Conservation (phyloP, 53 echinoderm and acorn worm genomes). For the Echinometra lucunter region DNA sequence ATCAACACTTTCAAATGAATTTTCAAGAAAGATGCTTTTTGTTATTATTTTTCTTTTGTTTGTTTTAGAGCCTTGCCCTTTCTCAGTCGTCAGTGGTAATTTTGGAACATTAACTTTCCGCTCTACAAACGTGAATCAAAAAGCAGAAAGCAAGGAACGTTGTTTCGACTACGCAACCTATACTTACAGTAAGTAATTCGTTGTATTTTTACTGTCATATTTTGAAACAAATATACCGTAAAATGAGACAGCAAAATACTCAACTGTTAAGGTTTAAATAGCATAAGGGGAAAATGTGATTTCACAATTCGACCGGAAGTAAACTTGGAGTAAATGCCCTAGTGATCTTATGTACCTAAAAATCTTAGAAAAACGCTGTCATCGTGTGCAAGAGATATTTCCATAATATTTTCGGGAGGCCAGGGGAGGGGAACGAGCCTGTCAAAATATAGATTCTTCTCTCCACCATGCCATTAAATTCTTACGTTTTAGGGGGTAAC, state of each 20-base stretch:
- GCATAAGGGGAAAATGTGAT: too few relatives aligned
- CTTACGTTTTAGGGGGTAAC: conserved; percentile 32
- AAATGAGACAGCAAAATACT: not conserved
- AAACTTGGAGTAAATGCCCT: too few relatives aligned
- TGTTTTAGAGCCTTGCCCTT: conserved; percentile 56
- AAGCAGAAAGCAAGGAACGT: not conserved
- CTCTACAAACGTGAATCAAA: not conserved
- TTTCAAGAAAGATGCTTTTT: too few relatives aligned
- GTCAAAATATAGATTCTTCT: not conserved
- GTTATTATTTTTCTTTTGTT: too few relatives aligned
- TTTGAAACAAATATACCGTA: too few relatives aligned
- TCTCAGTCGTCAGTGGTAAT: not conserved
- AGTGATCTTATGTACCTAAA: too few relatives aligned
- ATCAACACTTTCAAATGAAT: too few relatives aligned
- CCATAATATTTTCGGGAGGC: not conserved
- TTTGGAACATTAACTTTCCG: conserved; percentile 65
- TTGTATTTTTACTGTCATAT: not conserved
- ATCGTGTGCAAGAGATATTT: too few relatives aligned
- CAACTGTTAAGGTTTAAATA: too few relatives aligned
- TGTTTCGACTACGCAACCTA: conserved; percentile 11
- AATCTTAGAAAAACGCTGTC: too few relatives aligned
- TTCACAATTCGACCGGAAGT: too few relatives aligned
- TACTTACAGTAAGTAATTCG: not conserved
- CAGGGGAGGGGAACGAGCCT: not conserved
- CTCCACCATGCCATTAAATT: not conserved